phyloP scores from a whole-genome alignment of 1,140 invertebrate genomes.

The Pseudomyrmex gracilis region DNA sequence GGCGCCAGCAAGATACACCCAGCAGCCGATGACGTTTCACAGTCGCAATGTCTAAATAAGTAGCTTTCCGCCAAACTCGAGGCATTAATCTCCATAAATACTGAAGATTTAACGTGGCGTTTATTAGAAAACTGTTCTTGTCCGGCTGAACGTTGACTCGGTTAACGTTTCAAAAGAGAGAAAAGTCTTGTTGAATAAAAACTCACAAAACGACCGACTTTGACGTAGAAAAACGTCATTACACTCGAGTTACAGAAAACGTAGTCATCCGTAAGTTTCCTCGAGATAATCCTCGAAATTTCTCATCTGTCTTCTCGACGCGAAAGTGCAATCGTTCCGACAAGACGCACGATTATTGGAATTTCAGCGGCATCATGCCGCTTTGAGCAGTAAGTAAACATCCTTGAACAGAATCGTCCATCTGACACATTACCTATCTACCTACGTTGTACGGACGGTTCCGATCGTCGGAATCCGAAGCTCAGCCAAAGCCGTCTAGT shows the following conservation, averaged over 20 bases:
- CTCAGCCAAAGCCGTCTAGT: conserved; percentile 18
- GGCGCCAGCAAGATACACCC: conserved; percentile 16
- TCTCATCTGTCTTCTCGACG: not conserved
- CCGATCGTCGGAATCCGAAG: conserved; percentile 55
- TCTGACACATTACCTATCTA: conserved; percentile 65
- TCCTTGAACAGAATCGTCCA: conserved; percentile 62
- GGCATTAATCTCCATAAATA: not conserved
- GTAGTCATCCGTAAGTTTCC: not conserved
- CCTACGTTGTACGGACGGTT: conserved; percentile 10
- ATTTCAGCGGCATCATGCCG: conserved; percentile 56
- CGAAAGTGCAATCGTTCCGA: conserved; percentile 15
- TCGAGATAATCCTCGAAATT: not conserved
- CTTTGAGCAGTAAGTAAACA: conserved; percentile 61
- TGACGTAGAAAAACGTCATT: no score
- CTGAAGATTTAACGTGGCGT: not conserved
- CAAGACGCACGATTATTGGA: conserved; percentile 54
- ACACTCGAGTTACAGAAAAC: not conserved
- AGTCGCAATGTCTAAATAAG: conserved; percentile 4
- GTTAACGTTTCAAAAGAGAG: no score
- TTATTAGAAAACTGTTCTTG: not conserved
- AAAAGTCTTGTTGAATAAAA: no score
- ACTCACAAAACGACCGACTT: no score
- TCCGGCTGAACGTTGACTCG: not conserved
- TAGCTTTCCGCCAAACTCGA: not conserved
- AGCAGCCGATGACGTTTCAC: conserved; percentile 57